phyloP scores from a whole-genome alignment of 1,140 invertebrate genomes.

The Rhyacophila brunnea region DNA sequence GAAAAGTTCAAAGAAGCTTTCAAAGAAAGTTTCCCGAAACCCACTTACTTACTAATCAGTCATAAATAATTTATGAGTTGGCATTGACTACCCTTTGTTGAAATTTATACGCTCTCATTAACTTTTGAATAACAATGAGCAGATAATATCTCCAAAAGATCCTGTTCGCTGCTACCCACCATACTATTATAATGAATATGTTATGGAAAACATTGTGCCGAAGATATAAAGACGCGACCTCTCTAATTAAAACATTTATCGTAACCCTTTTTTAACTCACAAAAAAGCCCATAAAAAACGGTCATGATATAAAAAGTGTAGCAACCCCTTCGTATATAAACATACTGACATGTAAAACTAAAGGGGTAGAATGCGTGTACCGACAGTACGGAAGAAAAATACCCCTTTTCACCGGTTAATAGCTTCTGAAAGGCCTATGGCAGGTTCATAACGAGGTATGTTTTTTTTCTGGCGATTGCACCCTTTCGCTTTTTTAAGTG shows the following conservation, averaged over 20 bases:
- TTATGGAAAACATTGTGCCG: constrained; percentile 27
- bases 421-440: constrained; percentile 27
- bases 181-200: constrained; percentile 31
- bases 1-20: too few species aligned
- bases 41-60: constrained; percentile 22
- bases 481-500: constrained; percentile 33
- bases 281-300: constrained; percentile 11
- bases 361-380: constrained; percentile 17
- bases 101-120: constrained; percentile 34
- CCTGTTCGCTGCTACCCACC: constrained; percentile 5
- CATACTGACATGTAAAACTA: neutral
- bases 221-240: constrained; percentile 20
- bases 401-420: constrained; percentile 30
- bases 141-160: constrained; percentile 19
- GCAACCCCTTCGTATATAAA: constrained; percentile 14
- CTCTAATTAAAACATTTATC: constrained; percentile 35
- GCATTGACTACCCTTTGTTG: constrained; percentile 30
- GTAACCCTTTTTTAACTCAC: constrained; percentile 26
- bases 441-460: constrained; percentile 34
- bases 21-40: too few species aligned
- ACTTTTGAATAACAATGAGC: constrained; percentile 33
- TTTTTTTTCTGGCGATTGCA: constrained; percentile 33
- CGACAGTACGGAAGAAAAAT: constrained; percentile 25
- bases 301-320: constrained; percentile 16
- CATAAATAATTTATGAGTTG: constrained; percentile 35